Percentiles rank a stretch among this genome's conserved stretches.
These are phyloP conservation scores for Artemia sinica DNA, from an alignment of 2,888 invertebrate genomes.

Conservation along the genomic window DNA sequence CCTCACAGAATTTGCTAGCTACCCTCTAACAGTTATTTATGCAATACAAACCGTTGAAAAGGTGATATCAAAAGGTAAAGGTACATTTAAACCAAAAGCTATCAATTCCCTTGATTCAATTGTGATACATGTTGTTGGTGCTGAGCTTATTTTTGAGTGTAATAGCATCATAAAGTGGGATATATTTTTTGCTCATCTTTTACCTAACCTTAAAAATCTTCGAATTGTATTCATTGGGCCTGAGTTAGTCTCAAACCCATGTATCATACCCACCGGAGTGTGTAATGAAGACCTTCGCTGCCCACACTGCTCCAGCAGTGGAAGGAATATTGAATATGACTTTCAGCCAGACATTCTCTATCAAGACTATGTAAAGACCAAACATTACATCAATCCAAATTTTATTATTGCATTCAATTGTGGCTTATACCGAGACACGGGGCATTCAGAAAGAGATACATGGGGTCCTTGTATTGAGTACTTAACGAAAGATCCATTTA, in stretches of 20 bases:
- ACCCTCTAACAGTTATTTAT: slow-evolving; percentile 45
- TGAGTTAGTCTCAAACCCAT: slow-evolving; percentile 34
- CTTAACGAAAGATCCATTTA: slow-evolving; percentile 27
- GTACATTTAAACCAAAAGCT: background rate
- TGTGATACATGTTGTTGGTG: slow-evolving; percentile 42
- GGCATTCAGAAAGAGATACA: slow-evolving; percentile 43
- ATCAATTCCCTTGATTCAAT: slow-evolving; percentile 23
- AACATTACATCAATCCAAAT: slow-evolving; percentile 39
- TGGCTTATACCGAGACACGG: slow-evolving; percentile 43
- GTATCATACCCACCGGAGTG: slow-evolving; percentile 17
- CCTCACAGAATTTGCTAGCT: slow-evolving; percentile 47
- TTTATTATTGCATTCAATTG: slow-evolving; percentile 54
- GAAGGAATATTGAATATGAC: slow-evolving; percentile 23
- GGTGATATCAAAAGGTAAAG: slow-evolving; percentile 13
- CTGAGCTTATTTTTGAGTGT: slow-evolving; percentile 47
- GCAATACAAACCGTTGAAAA: slow-evolving; percentile 24
- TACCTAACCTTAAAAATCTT: slow-evolving; percentile 39
- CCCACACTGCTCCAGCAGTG: slow-evolving; percentile 21
- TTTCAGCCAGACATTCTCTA: slow-evolving; percentile 32
- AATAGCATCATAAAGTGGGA: slow-evolving; percentile 40
- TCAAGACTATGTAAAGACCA: slow-evolving; percentile 37
- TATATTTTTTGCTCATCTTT: slow-evolving; percentile 42
- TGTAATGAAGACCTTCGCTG: slow-evolving; percentile 23
- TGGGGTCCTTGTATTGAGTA: slow-evolving; percentile 46
- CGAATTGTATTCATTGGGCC: slow-evolving; percentile 46